Base-by-base conservation (phyloP, 2,888 invertebrate species). In the Gasteruption jaculator region DNA sequence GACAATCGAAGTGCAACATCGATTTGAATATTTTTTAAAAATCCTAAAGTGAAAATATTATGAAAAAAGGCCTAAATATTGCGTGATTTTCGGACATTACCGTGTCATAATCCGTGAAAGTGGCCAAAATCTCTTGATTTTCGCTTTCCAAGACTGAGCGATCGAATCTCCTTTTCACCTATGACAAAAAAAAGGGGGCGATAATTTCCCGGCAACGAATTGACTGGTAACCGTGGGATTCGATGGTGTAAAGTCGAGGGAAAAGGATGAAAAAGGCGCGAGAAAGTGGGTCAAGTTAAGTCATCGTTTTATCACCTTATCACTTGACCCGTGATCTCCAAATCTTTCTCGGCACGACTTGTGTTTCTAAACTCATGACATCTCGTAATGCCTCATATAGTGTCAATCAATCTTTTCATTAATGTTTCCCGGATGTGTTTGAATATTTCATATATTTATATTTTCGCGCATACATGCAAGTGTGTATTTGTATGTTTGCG, bases 161-260 rank as follows among this genome's bases (percentile, higher is more conserved):
- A 45, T 63, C 63, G 31, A 57, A 64, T 30, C 60, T 52, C n/a
- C 49, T 56, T 24, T 62, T 60, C 15, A 60, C 63, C 64, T 66
- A 35, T 7, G 25, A 43, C 19, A 39, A 39, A 38, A 34, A 41
- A 38, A 29, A 10, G 4, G 15, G 5, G 30, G 16, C 2, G 20
- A 12, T n/a, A 22, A 14, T 31, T 6, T 21, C 18, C 21, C 18
- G n/a, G n/a, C n/a, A n/a, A n/a, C n/a, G n/a, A n/a, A n/a, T n/a
- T n/a, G n/a, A n/a, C n/a, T n/a, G n/a, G n/a, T n/a, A n/a, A n/a
- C n/a, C n/a, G n/a, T n/a, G n/a, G n/a, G n/a, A n/a, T n/a, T n/a
- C n/a, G n/a, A n/a, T n/a, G n/a, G n/a, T n/a, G n/a, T n/a, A n/a
- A n/a, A n/a, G n/a, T n/a, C n/a, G 2, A 29, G 16, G 10, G n/a